Conservation (phyloP, 1,140 invertebrate species). For the Liolophura sinensis region DNA sequence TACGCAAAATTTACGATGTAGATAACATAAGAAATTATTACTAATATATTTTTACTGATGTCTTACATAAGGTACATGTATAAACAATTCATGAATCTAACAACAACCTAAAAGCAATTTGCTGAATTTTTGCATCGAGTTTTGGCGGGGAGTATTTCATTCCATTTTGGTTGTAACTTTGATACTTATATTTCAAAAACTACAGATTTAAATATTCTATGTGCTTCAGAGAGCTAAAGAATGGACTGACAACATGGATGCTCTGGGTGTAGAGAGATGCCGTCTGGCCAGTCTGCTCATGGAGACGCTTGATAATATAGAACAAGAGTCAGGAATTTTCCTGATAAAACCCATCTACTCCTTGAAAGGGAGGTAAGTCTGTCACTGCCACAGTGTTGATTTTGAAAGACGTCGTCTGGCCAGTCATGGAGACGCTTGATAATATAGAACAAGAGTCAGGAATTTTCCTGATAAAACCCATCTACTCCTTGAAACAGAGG, state of each 20-base stretch:
- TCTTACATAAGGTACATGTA: no score
- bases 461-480: constrained; percentile 58
- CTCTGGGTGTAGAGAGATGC: constrained; percentile 43
- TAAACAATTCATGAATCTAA: no score
- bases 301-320: constrained; percentile 50
- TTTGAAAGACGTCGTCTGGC: constrained; percentile 46
- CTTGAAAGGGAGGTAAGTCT: constrained; percentile 48
- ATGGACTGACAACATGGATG: constrained; percentile 51
- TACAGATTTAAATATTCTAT: not conserved
- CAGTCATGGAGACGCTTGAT: constrained; percentile 49
- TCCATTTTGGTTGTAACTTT: not conserved
- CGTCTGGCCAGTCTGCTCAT: constrained; percentile 49
- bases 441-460: constrained; percentile 55
- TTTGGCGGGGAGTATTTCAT: no score
- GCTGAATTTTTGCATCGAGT: no score
- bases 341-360: constrained; percentile 59
- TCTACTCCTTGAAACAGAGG: constrained; percentile 55
- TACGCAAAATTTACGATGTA: no score
- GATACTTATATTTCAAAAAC: not conserved
- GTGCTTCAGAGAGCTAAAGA: constrained; percentile 41
- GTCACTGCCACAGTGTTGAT: not conserved
- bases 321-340: constrained; percentile 57
- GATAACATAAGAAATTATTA: no score
- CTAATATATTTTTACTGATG: no score
- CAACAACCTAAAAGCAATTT: not conserved